Evolutionary conservation across 2,113 vertebrate genomes (phyloP), one percentile per base, ranked within the genome.

Genomic region (Trichechus manatus): DNA sequence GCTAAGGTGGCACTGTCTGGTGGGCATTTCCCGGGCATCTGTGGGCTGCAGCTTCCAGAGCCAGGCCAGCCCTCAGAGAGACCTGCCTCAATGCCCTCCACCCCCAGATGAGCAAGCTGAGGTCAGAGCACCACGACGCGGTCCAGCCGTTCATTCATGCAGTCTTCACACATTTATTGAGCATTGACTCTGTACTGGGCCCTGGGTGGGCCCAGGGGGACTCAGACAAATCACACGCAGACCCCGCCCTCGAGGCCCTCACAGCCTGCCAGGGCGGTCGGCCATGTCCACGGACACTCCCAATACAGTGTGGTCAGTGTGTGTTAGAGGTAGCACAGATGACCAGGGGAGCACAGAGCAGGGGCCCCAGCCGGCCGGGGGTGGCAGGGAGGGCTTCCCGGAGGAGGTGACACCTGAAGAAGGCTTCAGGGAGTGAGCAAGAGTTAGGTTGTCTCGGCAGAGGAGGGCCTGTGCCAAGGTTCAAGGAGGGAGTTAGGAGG

Each of bases 321-420:
- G 89, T 75, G 89, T 97, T 95, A 97, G 97, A 98, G 97, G 97
- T 97, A 98, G 97, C 96, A 91, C 94, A 92, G 97, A 94, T 96
- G 96, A 91, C 88, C 2, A 11, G 84, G 93, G 95, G 92, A 92
- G 91, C 93, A 92, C 63, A 50, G 95, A 85, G 53, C 50, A 96
- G 81, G 87, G 89, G 92, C 92, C 96, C 96, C 93, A 93, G 80
- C 97, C 95, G 64, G 1, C 74, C 88, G 31, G 22, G 94, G 88
- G 86, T 5, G 56, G 72, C 85, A 39, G 75, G 81, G 89, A 53
- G 74, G 92, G 86, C 95, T 96, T 96, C 95, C 88, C 56, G 50
- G 83, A 72, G 89, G 93, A 87, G 39, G 78, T 61, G 92, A 68
- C 63, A 81, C 56, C 87, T 68, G 87, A 90, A 82, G 66, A 72